phyloP scores from a whole-genome alignment of 2,888 invertebrate genomes.

The Apotomis betuletana region DNA sequence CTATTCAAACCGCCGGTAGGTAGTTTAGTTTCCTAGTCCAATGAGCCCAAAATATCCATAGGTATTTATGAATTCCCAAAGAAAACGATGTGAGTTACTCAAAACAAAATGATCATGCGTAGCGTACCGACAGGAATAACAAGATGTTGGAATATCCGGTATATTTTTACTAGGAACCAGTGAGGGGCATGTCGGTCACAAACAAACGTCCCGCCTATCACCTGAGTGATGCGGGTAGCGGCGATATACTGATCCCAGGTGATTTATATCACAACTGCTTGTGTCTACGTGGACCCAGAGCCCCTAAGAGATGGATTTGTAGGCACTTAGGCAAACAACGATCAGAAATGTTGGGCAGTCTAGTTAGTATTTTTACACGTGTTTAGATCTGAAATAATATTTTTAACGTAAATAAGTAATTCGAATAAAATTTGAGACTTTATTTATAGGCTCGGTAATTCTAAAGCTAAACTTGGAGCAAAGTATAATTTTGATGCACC shows the following conservation, averaged over 20 bases:
- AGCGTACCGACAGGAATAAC: no score
- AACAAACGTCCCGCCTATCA: conserved; percentile 52
- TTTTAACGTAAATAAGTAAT: no score
- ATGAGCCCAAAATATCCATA: no score
- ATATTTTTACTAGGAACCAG: no score
- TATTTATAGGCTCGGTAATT: conserved; percentile 7
- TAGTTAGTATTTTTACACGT: no score
- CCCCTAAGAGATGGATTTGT: background rate
- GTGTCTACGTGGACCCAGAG: conserved; percentile 56
- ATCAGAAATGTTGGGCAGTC: background rate
- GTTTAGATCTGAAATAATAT: no score
- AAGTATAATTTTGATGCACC: conserved; percentile 64
- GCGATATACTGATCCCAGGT: conserved; percentile 72
- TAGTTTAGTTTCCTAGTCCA: no score
- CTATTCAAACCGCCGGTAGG: no score
- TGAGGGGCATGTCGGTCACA: conserved; percentile 31
- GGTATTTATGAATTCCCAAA: no score
- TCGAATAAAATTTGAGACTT: background rate
- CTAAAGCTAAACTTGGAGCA: conserved; percentile 44
- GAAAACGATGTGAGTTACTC: no score
- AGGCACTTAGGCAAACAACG: background rate
- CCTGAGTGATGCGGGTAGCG: conserved; percentile 55
- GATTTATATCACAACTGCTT: conserved; percentile 66
- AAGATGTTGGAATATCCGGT: no score
- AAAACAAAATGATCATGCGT: no score